Evolutionary conservation across 2,888 invertebrate species (phyloP), one percentile per base, ranked within the genome.

Genomic region (Nemapogon koenigi): DNA sequence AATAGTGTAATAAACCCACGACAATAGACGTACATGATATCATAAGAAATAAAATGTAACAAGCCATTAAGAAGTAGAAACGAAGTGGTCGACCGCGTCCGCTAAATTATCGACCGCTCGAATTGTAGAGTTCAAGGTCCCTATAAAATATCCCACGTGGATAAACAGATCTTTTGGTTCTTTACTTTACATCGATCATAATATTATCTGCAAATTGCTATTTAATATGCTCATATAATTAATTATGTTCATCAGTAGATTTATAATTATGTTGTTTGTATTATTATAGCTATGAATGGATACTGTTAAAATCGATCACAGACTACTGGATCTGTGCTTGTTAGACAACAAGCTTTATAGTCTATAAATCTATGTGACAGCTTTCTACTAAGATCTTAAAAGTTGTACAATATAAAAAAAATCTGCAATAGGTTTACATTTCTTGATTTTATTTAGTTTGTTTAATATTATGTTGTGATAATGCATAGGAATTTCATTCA

Each of bases 81-180:
- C 22, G 19, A 19, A 33, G 33, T 19, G 16, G 33, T 33, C 19
- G 33, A 17, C 17, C 19, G 57, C 56, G 52, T 50, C 52, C 52
- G 56, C 54, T 56, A 58, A 62, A 69, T 64, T 72, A 75, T 75
- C 73, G 75, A 75, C 71, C 73, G 65, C 55, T 66, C 57, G 63
- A 73, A 71, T 65, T 62, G 64, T 62, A 52, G 75, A 71, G 76
- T 78, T 76, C 76, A 75, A 75, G 76, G 75, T 55, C 66, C 62
- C 62, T 61, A 71, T 72, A 71, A 73, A 73, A 33, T 19, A 19
- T 33, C 33, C 19, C 19, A 33, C 33, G 18, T 33, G 33, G 3
- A 3, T 13, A 22, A 22, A 7, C 6, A 6, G 10, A 7, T 22
- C 22, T 15, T 8, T 29, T 29, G 14, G 15, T 29, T 8, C 14